Evolutionary conservation across 2,113 vertebrate species (phyloP).

Genomic region (Bambusicola thoracicus): DNA sequence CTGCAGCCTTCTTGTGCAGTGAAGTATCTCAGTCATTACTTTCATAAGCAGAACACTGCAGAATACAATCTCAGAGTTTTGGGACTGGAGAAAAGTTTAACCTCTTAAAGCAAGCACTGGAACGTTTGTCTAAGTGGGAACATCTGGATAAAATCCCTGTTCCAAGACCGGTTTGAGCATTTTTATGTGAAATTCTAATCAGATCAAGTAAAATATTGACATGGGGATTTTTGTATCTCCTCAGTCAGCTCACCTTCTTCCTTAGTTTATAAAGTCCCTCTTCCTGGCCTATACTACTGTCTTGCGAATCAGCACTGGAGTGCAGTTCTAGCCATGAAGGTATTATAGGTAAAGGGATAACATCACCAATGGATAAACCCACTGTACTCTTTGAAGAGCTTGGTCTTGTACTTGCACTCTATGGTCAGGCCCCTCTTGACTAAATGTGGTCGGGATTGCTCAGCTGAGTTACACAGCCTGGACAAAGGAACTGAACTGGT

Average conservation of each 20-base stretch:
- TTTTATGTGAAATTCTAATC: background rate
- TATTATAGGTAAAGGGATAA: background rate
- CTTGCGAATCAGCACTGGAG: background rate
- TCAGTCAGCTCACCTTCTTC: background rate
- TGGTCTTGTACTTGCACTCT: background rate
- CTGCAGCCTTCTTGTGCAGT: background rate
- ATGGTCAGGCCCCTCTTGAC: background rate
- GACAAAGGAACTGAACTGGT: background rate
- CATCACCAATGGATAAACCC: background rate
- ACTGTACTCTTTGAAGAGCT: background rate
- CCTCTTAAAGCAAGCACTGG: background rate
- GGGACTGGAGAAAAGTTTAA: background rate
- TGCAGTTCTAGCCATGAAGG: background rate
- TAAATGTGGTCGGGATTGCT: background rate
- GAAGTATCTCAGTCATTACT: background rate
- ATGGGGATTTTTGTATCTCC: background rate
- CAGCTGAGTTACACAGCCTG: background rate
- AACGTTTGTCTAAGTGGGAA: background rate
- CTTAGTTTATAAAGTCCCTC: background rate
- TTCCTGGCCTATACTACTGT: background rate
- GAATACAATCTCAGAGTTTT: background rate
- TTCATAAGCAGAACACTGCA: background rate
- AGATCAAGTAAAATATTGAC: background rate
- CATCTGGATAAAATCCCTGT: background rate
- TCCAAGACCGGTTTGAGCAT: background rate